These are phyloP conservation scores for Pardalotus punctatus DNA, from an alignment of 2,113 vertebrate species.

Conservation along the genomic window DNA sequence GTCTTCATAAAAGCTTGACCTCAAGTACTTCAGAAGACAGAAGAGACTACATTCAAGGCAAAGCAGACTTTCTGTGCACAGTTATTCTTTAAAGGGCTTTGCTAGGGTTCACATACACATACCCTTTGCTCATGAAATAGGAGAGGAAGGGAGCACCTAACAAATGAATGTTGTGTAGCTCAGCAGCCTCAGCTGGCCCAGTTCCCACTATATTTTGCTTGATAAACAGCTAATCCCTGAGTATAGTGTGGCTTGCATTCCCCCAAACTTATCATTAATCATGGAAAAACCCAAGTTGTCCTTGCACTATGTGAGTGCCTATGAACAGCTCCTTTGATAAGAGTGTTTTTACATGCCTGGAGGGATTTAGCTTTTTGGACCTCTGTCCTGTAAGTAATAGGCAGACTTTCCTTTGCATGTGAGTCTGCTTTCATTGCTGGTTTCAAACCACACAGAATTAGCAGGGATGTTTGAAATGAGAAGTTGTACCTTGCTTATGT, in stretches of 20 bases:
- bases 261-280: constrained; percentile 67
- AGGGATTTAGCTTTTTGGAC: constrained; percentile 67
- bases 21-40: not conserved
- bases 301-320: constrained; percentile 8
- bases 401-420: constrained; percentile 27
- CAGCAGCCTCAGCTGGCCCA: constrained; percentile 18
- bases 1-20: constrained; percentile 37
- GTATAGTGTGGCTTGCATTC: constrained; percentile 51
- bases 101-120: not conserved
- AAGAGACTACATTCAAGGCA: not conserved
- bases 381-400: constrained; percentile 11
- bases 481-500: not conserved
- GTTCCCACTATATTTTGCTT: constrained; percentile 53
- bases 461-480: not conserved
- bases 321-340: constrained; percentile 70
- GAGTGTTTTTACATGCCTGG: constrained; percentile 62
- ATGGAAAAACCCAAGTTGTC: constrained; percentile 44
- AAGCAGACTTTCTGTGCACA: constrained; percentile 32
- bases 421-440: constrained; percentile 37
- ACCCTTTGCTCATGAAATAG: not conserved
- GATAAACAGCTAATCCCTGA: constrained; percentile 61
- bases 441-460: not conserved
- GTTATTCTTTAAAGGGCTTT: constrained; percentile 10
- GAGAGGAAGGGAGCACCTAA: constrained; percentile 21
- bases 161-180: constrained; percentile 35